These are phyloP conservation scores for Cheirogaleus medius DNA, from an alignment of 2,113 vertebrate species.

Conservation along the genomic window DNA sequence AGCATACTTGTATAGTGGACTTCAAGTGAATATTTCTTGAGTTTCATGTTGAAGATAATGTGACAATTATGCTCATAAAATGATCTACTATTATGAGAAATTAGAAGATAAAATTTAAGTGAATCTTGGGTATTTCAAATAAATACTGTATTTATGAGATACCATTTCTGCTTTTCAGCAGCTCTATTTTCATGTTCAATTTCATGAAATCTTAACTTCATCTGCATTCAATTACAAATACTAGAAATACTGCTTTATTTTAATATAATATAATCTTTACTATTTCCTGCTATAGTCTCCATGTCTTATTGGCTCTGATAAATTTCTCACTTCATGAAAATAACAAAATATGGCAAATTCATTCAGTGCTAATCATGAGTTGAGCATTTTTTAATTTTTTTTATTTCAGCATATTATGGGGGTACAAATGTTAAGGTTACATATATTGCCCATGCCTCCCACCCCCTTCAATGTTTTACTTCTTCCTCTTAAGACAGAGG, in stretches of 20 bases:
- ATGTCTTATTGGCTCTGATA: not conserved
- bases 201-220: constrained; percentile 2
- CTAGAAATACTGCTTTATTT: not conserved
- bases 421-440: too few species aligned
- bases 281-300: not conserved
- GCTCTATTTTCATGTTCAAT: constrained; percentile 3
- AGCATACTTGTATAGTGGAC: not conserved
- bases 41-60: not conserved
- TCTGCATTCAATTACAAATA: constrained; percentile 42
- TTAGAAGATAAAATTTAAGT: not conserved
- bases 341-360: not conserved
- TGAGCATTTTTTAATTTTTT: not conserved
- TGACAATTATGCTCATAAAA: not conserved
- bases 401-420: too few species aligned
- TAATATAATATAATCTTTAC: not conserved
- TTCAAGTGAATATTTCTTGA: not conserved
- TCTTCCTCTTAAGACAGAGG: not conserved
- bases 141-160: not conserved
- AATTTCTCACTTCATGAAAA: constrained; percentile 24
- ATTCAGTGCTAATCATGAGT: not conserved
- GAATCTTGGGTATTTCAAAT: not conserved
- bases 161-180: not conserved
- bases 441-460: too few species aligned
- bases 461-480: not conserved
- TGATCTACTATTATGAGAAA: not conserved